Evolutionary conservation across 1,140 invertebrate genomes (phyloP).

Genomic region (Venustaconcha ellipsiformis): DNA sequence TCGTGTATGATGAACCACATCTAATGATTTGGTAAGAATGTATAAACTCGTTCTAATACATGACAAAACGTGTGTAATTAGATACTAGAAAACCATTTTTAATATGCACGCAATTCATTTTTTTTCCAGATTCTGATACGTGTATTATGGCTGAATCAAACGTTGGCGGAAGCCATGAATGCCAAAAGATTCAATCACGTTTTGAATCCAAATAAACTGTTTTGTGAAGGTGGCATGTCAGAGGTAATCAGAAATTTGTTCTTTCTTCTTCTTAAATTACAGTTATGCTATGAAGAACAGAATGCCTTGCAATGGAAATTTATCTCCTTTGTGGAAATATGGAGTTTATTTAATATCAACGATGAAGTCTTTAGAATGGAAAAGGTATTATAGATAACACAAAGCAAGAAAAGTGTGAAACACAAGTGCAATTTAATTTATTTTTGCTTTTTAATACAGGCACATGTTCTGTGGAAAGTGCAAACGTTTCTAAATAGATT

Average conservation of each 20-base stretch:
- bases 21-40: neutral
- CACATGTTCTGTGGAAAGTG: no score
- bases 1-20: neutral
- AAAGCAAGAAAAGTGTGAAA: no score
- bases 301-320: no score
- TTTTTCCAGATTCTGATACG: slow-evolving; percentile 80
- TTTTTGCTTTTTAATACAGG: no score
- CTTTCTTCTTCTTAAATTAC: no score
- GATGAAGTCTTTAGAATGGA: no score
- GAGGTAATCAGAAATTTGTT: slow-evolving; percentile 44
- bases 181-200: slow-evolving; percentile 92
- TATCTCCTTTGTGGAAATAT: no score
- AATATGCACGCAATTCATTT: neutral
- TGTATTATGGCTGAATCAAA: slow-evolving; percentile 84
- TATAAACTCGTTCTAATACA: neutral
- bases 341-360: no score
- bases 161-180: slow-evolving; percentile 89
- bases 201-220: slow-evolving; percentile 78
- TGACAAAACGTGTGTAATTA: neutral
- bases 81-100: neutral
- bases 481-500: no score
- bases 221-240: slow-evolving; percentile 83
- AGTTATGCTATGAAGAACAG: no score
- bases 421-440: no score
- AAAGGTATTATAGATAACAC: no score